These are phyloP conservation scores for Cantharis nigra DNA, from an alignment of 2,888 invertebrate species.

Conservation along the genomic window DNA sequence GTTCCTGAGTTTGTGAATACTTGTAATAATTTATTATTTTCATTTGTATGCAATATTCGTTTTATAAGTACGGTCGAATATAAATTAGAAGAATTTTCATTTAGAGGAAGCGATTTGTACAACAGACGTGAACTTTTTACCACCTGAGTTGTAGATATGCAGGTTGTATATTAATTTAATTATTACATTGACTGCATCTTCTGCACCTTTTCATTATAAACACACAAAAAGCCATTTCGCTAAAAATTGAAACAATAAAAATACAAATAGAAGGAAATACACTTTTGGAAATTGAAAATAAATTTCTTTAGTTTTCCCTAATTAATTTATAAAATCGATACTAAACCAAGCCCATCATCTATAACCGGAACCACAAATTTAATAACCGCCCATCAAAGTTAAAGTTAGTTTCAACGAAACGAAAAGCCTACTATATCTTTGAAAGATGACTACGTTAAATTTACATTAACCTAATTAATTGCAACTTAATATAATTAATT, in stretches of 20 bases:
- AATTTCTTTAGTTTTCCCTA: background rate
- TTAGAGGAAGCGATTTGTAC: background rate
- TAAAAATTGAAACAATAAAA: background rate
- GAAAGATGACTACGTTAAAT: background rate
- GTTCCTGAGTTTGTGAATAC: background rate
- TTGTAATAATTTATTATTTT: background rate
- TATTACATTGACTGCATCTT: background rate
- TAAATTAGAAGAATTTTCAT: background rate
- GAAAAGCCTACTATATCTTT: background rate
- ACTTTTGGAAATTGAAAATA: background rate
- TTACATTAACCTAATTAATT: constrained; percentile 1
- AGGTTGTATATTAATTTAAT: background rate
- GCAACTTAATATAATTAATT: background rate
- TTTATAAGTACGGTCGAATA: background rate
- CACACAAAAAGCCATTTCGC: background rate
- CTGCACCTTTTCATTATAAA: background rate
- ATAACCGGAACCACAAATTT: background rate
- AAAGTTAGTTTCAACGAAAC: background rate
- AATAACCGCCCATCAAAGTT: background rate
- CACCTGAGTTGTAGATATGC: background rate
- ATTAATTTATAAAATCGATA: background rate
- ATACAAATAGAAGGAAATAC: background rate
- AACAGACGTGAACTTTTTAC: background rate
- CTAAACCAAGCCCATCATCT: background rate
- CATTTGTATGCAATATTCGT: background rate